Evolutionary conservation across 2,113 vertebrate genomes (phyloP), one percentile per base, ranked within the genome.

Genomic region (Danio rerio): DNA sequence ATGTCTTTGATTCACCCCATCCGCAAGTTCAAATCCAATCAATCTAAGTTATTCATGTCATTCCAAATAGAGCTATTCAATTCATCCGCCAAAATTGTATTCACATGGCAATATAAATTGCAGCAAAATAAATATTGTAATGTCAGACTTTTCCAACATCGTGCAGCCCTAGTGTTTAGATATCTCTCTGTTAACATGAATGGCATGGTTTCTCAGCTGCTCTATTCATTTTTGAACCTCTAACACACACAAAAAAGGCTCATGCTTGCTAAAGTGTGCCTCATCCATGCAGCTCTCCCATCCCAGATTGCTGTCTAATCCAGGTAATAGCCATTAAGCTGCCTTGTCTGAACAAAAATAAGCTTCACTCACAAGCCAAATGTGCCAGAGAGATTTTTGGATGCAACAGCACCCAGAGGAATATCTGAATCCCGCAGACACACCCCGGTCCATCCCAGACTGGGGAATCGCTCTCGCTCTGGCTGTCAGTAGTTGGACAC

Each of bases 271-370:
- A 50, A 81, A 53, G 10, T 68, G n/a, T 15, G 47, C 47, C 69
- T 71, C 47, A 18, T 71, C 49, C 20, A 12, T 31, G 12, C 11
- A 71, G 49, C 80, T 45, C 71, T 55, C n/a, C 80, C 31, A 12
- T 53, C 80, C 63, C 83, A 85, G 84, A 82, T 85, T 82, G 80
- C 68, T 5, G 45, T 75, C 84, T 87, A 86, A 87, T 83, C 86
- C 85, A 84, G 55, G 75, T 83, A 82, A 86, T 83, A 85, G 78
- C 78, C 52, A 81, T 83, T 89, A 89, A 89, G 78, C 84, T 82
- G 56, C 47, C 50, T n/a, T 72, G 80, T 78, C 47, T 86, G 82
- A 72, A 45, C 42, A 79, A 71, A 73, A 71, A 79, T 79, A 76
- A 82, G 47, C 80, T 65, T 42, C 56, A 59, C 50, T 56, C 31